Percentiles rank a stretch among this genome's conserved stretches.
These are phyloP conservation scores for Lithophane semibrunnea DNA, from an alignment of 2,888 invertebrate genomes.

Conservation along the genomic window DNA sequence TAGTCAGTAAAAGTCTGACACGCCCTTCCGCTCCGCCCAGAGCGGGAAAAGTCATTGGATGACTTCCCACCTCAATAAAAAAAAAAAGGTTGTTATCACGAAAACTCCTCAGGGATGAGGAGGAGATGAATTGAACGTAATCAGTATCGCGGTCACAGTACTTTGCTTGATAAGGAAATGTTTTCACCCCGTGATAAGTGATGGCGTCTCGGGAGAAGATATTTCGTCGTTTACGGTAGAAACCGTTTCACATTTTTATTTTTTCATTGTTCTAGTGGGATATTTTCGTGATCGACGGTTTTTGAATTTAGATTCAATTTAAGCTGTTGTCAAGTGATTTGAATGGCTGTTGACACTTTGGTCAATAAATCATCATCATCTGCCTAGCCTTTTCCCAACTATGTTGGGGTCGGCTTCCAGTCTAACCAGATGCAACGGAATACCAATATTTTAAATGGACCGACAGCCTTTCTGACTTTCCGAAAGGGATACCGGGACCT, in stretches of 20 bases:
- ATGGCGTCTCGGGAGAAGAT: constrained; percentile 26
- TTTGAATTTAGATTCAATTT: neutral
- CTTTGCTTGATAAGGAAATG: constrained; percentile 41
- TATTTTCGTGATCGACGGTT: neutral
- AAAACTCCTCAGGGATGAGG: constrained; percentile 18
- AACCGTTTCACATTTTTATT: constrained; percentile 19
- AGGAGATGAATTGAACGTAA: constrained; percentile 40
- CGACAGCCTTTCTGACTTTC: too few relatives aligned
- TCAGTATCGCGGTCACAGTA: constrained; percentile 39
- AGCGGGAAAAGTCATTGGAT: too few relatives aligned
- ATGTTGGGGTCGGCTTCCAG: too few relatives aligned
- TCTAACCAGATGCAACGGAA: too few relatives aligned
- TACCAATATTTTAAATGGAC: too few relatives aligned
- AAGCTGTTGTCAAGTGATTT: neutral
- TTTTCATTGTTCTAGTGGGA: neutral
- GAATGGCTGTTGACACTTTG: neutral
- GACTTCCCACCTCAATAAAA: too few relatives aligned
- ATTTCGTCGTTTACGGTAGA: constrained; percentile 20
- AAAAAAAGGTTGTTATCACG: constrained; percentile 1
- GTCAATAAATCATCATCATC: neutral
- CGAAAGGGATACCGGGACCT: too few relatives aligned
- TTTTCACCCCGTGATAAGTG: constrained; percentile 29
- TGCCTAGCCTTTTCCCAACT: too few relatives aligned
- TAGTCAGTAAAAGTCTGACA: too few relatives aligned
- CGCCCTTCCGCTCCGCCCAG: too few relatives aligned